These are phyloP conservation scores for Thalassaphorura encarpata DNA, from an alignment of 1,140 invertebrate species.

Conservation along the genomic window DNA sequence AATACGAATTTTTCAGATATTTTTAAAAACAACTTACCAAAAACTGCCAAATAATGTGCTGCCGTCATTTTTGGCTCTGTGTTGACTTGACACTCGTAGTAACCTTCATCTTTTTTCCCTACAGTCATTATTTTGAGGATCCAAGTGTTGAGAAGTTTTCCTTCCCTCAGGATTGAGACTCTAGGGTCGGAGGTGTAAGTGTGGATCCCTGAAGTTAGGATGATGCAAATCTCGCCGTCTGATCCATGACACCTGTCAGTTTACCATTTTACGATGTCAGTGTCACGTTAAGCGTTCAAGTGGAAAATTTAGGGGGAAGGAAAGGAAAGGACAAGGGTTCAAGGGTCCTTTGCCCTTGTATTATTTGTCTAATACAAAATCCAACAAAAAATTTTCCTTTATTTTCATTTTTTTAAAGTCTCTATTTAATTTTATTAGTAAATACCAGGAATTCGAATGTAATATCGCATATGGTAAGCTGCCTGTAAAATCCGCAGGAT, in stretches of 20 bases:
- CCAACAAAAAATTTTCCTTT: too few species aligned
- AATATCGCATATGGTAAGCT: too few species aligned
- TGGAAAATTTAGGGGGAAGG: too few species aligned
- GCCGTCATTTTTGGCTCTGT: conserved; percentile 30
- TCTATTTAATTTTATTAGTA: too few species aligned
- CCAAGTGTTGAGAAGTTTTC: conserved; percentile 39
- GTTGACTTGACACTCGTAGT: conserved; percentile 34
- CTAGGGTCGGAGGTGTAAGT: conserved; percentile 62
- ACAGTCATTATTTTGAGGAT: conserved; percentile 57
- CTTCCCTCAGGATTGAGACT: conserved; percentile 44
- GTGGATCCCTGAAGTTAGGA: conserved; percentile 55
- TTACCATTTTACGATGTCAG: too few species aligned
- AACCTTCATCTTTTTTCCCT: conserved; percentile 52
- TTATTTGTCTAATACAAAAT: too few species aligned
- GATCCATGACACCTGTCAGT: conserved; percentile 74
- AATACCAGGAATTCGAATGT: too few species aligned
- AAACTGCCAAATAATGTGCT: conserved; percentile 19
- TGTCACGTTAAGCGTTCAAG: too few species aligned
- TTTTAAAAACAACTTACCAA: conserved; percentile 15
- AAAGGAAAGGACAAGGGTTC: too few species aligned
- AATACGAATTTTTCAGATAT: not conserved
- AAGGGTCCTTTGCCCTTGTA: too few species aligned
- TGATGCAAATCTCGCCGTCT: conserved; percentile 59
- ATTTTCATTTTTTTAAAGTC: too few species aligned
- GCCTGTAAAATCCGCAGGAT: too few species aligned